Conservation (phyloP, 2,888 invertebrate species). For the Ectobius pallidus region DNA sequence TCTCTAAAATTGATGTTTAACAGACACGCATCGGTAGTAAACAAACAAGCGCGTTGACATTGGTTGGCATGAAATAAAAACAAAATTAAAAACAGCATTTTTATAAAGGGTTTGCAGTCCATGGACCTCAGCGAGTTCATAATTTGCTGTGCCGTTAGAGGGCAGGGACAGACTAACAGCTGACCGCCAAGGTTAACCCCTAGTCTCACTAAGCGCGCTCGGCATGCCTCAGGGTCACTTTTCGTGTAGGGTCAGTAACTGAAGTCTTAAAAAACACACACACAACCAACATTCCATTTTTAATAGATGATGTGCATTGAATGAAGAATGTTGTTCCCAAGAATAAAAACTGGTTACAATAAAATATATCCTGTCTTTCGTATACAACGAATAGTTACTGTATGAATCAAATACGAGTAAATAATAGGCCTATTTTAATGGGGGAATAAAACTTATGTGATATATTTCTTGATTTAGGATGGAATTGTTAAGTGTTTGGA, state of each 20-base stretch:
- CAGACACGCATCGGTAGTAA: background rate
- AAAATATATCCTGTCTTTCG: too few species aligned
- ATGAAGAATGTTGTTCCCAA: too few species aligned
- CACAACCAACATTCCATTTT: background rate
- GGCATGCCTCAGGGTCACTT: background rate
- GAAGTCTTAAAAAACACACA: background rate
- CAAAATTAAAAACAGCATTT: background rate
- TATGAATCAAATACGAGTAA: too few species aligned
- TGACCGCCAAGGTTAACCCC: constrained; percentile 19
- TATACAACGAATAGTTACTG: too few species aligned
- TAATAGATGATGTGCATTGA: too few species aligned
- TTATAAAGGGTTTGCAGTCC: background rate
- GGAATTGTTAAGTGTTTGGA: too few species aligned
- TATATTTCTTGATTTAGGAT: too few species aligned
- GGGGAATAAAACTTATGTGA: too few species aligned
- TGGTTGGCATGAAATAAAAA: background rate
- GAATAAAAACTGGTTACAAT: too few species aligned
- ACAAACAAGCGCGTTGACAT: background rate
- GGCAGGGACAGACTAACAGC: constrained; percentile 1
- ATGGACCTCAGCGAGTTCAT: background rate
- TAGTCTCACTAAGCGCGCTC: background rate
- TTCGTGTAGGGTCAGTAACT: constrained; percentile 20
- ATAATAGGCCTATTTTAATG: too few species aligned
- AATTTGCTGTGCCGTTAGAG: background rate
- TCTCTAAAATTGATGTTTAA: background rate